Conservation (phyloP, 2,797 vertebrate genomes). For the Astyanax mexicanus region DNA sequence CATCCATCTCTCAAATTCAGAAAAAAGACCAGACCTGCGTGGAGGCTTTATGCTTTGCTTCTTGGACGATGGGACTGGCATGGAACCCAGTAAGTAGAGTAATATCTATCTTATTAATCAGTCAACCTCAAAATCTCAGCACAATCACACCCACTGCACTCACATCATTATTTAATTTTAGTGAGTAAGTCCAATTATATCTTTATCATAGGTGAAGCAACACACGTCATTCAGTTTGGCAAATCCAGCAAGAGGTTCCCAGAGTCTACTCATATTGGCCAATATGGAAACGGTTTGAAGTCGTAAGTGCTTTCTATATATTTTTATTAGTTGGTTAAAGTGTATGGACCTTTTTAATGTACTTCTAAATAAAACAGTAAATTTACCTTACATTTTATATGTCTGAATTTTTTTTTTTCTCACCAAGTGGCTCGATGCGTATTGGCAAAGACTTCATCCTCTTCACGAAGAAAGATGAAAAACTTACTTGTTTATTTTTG, state of each 20-base stretch:
- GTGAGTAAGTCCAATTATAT: neutral
- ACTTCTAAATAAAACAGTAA: too few species aligned
- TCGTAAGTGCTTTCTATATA: slow-evolving; percentile 81
- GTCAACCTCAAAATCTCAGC: neutral
- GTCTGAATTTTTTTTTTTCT: slow-evolving; percentile 54
- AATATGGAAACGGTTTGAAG: slow-evolving; percentile 98
- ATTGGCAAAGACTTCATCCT: slow-evolving; percentile 98
- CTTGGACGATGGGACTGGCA: slow-evolving; percentile 96
- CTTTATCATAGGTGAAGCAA: slow-evolving; percentile 87
- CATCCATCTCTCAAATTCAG: slow-evolving; percentile 69
- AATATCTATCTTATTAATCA: neutral
- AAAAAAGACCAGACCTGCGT: slow-evolving; percentile 86
- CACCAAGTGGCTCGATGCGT: slow-evolving; percentile 93
- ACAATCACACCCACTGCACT: neutral
- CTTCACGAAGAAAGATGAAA: slow-evolving; percentile 92
- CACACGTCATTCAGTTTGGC: slow-evolving; percentile 98
- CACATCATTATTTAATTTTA: neutral
- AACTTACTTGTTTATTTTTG: slow-evolving; percentile 93
- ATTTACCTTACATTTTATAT: too few species aligned
- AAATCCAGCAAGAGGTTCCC: slow-evolving; percentile 95
- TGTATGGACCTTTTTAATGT: too few species aligned
- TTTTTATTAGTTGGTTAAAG: too few species aligned
- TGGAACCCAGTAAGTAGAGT: slow-evolving; percentile 92
- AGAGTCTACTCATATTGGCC: slow-evolving; percentile 96
- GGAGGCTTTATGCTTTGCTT: slow-evolving; percentile 97